Conservation (phyloP, 2,113 vertebrate species). For the Chloebia gouldiae region DNA sequence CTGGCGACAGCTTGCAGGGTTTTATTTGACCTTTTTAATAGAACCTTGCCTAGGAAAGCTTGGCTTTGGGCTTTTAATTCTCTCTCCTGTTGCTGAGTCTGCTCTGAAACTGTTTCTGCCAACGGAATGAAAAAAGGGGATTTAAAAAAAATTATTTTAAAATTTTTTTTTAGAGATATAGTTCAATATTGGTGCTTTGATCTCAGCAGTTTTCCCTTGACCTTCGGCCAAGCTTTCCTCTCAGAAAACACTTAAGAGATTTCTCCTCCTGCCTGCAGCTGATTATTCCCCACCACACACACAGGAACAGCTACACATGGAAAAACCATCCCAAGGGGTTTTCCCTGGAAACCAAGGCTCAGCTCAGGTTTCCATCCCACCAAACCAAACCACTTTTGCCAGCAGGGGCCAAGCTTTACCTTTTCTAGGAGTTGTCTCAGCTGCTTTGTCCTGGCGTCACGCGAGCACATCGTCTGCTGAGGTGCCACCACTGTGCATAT, state of each 20-base stretch:
- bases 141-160: too few relatives aligned
- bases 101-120: neutral
- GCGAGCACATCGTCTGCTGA: slow-evolving; percentile 97
- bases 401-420: slow-evolving; percentile 71
- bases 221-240: neutral
- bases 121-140: neutral
- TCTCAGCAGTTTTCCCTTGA: slow-evolving; percentile 11
- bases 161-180: accelerated
- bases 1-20: neutral
- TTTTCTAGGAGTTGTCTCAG: slow-evolving; percentile 98
- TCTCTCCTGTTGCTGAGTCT: neutral
- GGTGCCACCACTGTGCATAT: slow-evolving; percentile 99
- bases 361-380: neutral
- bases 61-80: neutral
- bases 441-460: slow-evolving; percentile 96
- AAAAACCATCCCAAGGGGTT: neutral
- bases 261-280: neutral
- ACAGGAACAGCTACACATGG: accelerated
- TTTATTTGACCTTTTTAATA: neutral
- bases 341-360: neutral
- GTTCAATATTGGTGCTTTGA: neutral
- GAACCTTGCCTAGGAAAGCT: neutral
- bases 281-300: neutral
- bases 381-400: neutral
- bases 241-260: neutral